Base-by-base conservation (phyloP, 2,888 invertebrate species). In the Aporophyla nigra region DNA sequence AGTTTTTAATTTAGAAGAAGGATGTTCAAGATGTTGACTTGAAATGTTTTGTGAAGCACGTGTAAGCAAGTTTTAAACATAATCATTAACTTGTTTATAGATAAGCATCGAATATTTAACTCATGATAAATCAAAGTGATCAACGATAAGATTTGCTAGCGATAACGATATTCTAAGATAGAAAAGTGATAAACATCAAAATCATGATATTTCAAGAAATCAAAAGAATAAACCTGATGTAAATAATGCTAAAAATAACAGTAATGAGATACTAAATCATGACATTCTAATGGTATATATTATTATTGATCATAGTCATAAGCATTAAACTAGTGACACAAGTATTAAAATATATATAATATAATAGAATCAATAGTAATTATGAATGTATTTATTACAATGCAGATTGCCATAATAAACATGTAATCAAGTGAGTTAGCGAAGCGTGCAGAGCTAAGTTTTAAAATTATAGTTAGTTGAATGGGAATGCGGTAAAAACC, bases 381-480 rank as follows among this genome's bases (percentile, higher is more conserved):
- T 76, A 80, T 76, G 33, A 78, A 71, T 71, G 56, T 78, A 82
- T 83, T 79, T 77, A 80, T 80, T 83, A 83, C 59, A 62, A 83
- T 86, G 74, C 77, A 79, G 74, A 83, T 80, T 81, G 70, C 56
- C 33, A 14, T 83, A 76, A 65, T 78, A 81, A 72, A 77, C 76
- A 59, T 72, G 49, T 78, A 79, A 86, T 86, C 77, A 80, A 74
- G 10, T 58, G 58, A 82, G 43, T 69, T 74, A 78, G 49, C 83
- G 74, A 86, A 74, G 86, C 86, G 86, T 86, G 73, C 73, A 67
- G 14, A 70, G 51, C 61, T 69, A 43, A 62, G 56, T 61, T 74
- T 83, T 78, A 63, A 72, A 81, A 84, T 71, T 61, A 73, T 73
- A 53, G 56, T 76, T 53, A 70, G 66, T 53, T 80, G 56, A 76